A percentile compares a stretch with the other conserved stretches of the same genome.
These are phyloP conservation scores for Ivindomyrus marchei DNA, from an alignment of 2,113 vertebrate species.

Conservation along the genomic window DNA sequence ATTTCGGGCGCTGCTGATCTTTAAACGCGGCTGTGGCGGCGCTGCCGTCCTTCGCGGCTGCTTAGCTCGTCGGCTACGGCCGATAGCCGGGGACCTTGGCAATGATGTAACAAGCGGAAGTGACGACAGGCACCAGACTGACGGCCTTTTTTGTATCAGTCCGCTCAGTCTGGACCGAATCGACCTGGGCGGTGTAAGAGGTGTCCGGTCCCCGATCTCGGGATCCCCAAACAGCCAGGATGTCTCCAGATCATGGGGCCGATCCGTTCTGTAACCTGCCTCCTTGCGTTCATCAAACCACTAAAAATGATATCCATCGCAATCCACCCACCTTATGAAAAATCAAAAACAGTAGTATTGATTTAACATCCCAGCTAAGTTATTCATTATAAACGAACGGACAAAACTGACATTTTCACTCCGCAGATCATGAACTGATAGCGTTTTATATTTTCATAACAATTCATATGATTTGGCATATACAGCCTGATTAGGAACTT, in stretches of 20 bases:
- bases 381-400: background rate
- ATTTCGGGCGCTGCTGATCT: background rate
- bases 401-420: background rate
- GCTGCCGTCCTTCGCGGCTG: background rate
- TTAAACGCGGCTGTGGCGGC: background rate
- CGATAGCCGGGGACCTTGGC: background rate
- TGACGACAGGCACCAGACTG: background rate
- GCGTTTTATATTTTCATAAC: background rate
- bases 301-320: background rate
- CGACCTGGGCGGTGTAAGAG: background rate
- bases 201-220: slow-evolving; percentile 38
- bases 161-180: background rate
- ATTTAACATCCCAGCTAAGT: background rate
- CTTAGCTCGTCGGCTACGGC: background rate
- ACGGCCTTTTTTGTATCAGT: background rate
- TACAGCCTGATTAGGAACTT: no score
- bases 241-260: slow-evolving; percentile 37
- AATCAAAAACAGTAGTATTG: background rate
- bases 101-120: background rate
- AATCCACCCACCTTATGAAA: background rate
- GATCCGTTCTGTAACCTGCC: background rate
- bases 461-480: background rate
- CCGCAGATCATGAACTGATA: background rate
- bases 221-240: slow-evolving; percentile 58
- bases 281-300: background rate